Percentiles rank a stretch among this genome's conserved stretches.
These are phyloP conservation scores for Cyanoderma ruficeps DNA, from an alignment of 2,113 vertebrate species.

Conservation along the genomic window DNA sequence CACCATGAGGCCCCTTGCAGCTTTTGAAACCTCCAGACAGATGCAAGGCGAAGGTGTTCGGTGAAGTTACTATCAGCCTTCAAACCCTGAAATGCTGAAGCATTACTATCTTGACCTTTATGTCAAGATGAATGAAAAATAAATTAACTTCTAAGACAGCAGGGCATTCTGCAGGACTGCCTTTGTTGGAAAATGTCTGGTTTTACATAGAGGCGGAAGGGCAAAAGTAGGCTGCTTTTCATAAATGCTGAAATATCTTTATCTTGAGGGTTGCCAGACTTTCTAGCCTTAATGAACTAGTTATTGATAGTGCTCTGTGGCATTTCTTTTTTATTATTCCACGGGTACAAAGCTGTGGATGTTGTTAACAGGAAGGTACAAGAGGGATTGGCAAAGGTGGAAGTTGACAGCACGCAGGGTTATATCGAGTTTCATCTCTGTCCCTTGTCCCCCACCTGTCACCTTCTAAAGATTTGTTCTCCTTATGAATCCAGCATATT, in stretches of 20 bases:
- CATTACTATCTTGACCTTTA: background rate
- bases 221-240: background rate
- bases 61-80: background rate
- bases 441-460: background rate
- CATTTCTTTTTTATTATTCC: background rate
- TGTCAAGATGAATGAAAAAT: conserved; percentile 21
- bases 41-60: background rate
- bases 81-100: background rate
- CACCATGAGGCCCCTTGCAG: background rate
- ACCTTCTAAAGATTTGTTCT: background rate
- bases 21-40: background rate
- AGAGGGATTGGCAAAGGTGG: background rate
- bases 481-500: background rate
- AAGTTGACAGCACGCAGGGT: background rate
- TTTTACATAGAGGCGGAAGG: background rate
- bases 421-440: background rate
- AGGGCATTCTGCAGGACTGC: background rate
- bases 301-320: background rate
- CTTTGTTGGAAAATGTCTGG: background rate
- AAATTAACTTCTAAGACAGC: background rate
- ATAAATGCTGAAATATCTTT: background rate
- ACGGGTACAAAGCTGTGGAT: background rate
- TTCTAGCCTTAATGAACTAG: background rate
- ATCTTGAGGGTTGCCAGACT: background rate
- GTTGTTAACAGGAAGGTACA: background rate